A percentile compares a stretch with the other conserved stretches of the same genome.
These are phyloP conservation scores for Microtus montanus DNA, from an alignment of 2,113 vertebrate species.

Conservation along the genomic window DNA sequence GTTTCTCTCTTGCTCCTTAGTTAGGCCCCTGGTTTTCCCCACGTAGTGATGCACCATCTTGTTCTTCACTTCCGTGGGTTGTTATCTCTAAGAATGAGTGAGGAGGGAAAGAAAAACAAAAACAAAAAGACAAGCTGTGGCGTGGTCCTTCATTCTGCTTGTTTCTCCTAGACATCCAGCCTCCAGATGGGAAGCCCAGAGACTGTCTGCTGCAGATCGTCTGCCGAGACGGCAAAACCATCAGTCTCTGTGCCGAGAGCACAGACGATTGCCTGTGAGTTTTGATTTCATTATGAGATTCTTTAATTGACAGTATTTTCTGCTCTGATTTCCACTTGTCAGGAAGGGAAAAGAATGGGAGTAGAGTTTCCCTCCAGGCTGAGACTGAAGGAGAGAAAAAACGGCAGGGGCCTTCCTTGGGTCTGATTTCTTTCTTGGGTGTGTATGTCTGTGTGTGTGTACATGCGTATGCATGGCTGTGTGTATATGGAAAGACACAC, in stretches of 20 bases:
- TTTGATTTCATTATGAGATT: not conserved
- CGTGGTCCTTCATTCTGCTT: constrained; percentile 22
- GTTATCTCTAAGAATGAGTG: not conserved
- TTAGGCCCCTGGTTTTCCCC: not conserved
- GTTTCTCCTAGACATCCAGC: constrained; percentile 88
- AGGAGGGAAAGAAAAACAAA: not conserved
- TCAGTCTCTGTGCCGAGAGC: constrained; percentile 95
- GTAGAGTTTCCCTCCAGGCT: not conserved
- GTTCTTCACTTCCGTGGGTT: not conserved
- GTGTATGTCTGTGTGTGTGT: not conserved
- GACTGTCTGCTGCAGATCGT: constrained; percentile 95
- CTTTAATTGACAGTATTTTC: constrained; percentile 31
- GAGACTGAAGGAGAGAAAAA: not conserved
- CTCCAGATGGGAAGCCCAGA: constrained; percentile 93
- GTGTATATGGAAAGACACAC: not conserved
- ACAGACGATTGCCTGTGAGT: constrained; percentile 96
- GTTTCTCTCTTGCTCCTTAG: not conserved
- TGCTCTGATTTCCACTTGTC: not conserved
- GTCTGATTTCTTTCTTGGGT: not conserved
- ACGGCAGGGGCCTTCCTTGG: not conserved
- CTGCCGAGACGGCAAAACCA: constrained; percentile 93
- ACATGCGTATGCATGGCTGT: not conserved
- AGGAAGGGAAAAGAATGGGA: not conserved
- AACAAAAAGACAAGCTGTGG: not conserved
- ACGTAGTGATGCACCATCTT: not conserved